Evolutionary conservation across 1,140 invertebrate species (phyloP), one percentile per base, ranked within the genome.

Genomic region (Idris sp.): DNA sequence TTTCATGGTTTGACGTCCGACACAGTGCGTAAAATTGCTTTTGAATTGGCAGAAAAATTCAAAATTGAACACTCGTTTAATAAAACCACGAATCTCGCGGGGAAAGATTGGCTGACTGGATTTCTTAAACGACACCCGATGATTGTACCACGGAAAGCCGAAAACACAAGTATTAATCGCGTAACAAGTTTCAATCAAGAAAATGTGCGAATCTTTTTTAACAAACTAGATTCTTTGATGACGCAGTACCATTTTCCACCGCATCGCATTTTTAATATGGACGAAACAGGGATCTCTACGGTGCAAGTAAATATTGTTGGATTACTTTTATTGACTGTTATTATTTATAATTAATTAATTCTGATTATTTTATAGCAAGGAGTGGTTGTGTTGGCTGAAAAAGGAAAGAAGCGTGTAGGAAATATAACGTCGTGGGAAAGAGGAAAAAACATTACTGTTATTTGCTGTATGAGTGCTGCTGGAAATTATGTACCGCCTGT

Each of bases 261-360:
- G 13, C 46, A 68, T 10, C 74, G 26, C 0, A 38, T 36, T 18
- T 62, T 46, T 13, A n/a, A n/a, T n/a, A n/a, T n/a, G n/a, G n/a
- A n/a, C n/a, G n/a, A n/a, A n/a, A n/a, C n/a, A n/a, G n/a, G 86
- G 1, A 78, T 88, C 26, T 84, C 75, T 2, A 82, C 73, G 15
- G 84, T 89, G 3, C 84, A 87, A 18, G 86, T 84, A 68, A 81
- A 82, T 30, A 11, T 25, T 14, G 26, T 38, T 46, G 22, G 4
- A 44, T 26, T 11, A 28, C 10, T 44, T 44, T 1, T 14, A 6
- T 18, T 18, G 2, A 4, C 13, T 35, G 3, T 16, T 10, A 40
- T 8, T 1, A 33, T 4, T 25, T 2, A 33, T 33, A 33, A 10
- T 33, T 33, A 11, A 10, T 33, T 10, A 33, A 10, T 10, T 10